A percentile compares a stretch with the other conserved stretches of the same genome.
phyloP scores from a whole-genome alignment of 2,888 invertebrate genomes.

The Pemphredon lugubris region DNA sequence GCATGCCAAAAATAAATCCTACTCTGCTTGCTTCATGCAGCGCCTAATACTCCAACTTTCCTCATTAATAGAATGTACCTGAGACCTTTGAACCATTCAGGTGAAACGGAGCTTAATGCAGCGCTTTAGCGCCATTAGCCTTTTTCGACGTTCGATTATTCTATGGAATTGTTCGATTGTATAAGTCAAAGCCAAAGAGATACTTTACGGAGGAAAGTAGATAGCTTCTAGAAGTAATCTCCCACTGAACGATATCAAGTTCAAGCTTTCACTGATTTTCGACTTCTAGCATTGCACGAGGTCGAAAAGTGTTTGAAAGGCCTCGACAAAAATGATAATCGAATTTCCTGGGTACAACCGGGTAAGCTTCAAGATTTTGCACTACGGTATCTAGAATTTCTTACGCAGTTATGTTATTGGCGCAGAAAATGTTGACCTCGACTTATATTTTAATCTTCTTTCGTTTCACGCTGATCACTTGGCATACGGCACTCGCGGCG shows the following conservation, averaged over 20 bases:
- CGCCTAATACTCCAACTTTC: too few relatives aligned
- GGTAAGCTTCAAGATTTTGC: neutral
- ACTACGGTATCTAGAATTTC: neutral
- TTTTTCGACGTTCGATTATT: conserved; percentile 45
- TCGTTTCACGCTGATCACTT: neutral
- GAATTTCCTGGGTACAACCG: neutral
- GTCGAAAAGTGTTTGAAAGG: neutral
- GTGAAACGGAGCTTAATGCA: conserved; percentile 18
- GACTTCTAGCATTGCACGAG: neutral
- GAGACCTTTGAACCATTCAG: too few relatives aligned
- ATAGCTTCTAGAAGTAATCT: conserved; percentile 4
- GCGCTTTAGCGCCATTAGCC: conserved; percentile 28
- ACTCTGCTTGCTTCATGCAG: too few relatives aligned
- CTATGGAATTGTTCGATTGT: conserved; percentile 27
- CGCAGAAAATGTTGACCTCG: neutral
- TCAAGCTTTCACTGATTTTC: conserved; percentile 13
- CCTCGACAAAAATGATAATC: neutral
- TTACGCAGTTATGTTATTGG: neutral
- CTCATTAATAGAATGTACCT: too few relatives aligned
- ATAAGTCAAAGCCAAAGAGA: conserved; percentile 17
- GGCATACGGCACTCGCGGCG: neutral
- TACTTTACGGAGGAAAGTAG: conserved; percentile 13
- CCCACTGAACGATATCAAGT: neutral
- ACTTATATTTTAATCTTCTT: neutral
- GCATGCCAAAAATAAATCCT: too few relatives aligned